Evolutionary conservation across 2,113 vertebrate genomes (phyloP).

Genomic region (Mesembrinibis cayennensis): DNA sequence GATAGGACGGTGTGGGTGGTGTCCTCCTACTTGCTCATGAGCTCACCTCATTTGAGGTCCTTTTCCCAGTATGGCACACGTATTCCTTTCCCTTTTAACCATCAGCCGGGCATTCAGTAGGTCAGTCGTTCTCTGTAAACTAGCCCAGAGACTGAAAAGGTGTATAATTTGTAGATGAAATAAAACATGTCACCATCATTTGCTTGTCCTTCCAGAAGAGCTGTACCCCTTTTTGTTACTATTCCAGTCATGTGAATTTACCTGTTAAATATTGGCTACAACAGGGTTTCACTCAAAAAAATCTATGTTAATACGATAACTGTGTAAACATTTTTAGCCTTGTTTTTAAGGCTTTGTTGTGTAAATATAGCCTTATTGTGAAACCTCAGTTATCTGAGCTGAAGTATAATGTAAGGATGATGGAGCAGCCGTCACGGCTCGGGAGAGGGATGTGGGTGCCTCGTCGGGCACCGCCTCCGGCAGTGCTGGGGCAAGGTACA

Average conservation of each 20-base stretch:
- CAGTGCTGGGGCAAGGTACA: not conserved
- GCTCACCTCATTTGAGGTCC: not conserved
- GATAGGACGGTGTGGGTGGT: not conserved
- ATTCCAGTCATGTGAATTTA: not conserved
- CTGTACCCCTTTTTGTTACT: not conserved
- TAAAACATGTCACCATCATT: not conserved
- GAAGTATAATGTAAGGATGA: not conserved
- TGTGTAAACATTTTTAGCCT: not conserved
- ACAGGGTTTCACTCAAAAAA: not conserved
- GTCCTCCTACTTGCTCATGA: not conserved
- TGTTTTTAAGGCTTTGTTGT: not conserved
- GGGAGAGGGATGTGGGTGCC: not conserved
- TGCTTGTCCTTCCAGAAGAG: not conserved
- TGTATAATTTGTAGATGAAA: not conserved
- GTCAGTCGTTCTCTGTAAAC: not conserved
- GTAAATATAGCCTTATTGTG: not conserved
- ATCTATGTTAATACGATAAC: not conserved
- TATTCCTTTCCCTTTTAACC: not conserved
- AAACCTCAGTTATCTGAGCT: not conserved
- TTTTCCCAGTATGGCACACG: not conserved
- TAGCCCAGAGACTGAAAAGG: not conserved
- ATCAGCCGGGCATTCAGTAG: not conserved
- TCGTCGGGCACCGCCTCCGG: rapidly evolving
- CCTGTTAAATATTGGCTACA: not conserved
- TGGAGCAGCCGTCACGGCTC: rapidly evolving